phyloP scores from a whole-genome alignment of 2,888 invertebrate species.

The Trileptium ribeirensis region DNA sequence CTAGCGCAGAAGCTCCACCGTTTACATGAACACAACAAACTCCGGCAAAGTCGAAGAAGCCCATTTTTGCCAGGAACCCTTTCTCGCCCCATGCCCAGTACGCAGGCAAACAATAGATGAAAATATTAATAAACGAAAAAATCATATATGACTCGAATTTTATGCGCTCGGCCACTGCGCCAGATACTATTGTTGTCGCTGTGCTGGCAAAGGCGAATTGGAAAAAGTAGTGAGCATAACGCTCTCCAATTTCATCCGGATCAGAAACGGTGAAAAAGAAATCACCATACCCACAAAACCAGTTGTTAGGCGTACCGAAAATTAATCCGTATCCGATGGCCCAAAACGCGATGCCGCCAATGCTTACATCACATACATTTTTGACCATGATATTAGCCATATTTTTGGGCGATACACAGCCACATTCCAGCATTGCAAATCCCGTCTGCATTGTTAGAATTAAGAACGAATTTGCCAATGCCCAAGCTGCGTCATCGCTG shows the following conservation, averaged over 20 bases:
- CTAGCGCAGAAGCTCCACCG: slow-evolving; percentile 69
- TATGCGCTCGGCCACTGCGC: slow-evolving; percentile 76
- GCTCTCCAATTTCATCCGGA: slow-evolving; percentile 60
- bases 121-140: slow-evolving; percentile 65
- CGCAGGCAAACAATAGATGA: slow-evolving; percentile 82
- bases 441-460: slow-evolving; percentile 88
- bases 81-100: slow-evolving; percentile 57
- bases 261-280: slow-evolving; percentile 68
- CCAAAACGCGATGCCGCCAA: slow-evolving; percentile 86
- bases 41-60: slow-evolving; percentile 52
- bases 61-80: slow-evolving; percentile 73
- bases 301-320: slow-evolving; percentile 65
- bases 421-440: slow-evolving; percentile 71
- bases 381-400: slow-evolving; percentile 97
- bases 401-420: slow-evolving; percentile 70
- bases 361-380: slow-evolving; percentile 79
- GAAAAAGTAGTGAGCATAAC: slow-evolving; percentile 79
- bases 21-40: slow-evolving; percentile 70
- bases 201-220: slow-evolving; percentile 78
- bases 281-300: slow-evolving; percentile 75
- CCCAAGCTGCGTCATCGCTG: slow-evolving; percentile 81
- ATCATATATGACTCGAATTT: slow-evolving; percentile 47
- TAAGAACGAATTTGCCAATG: slow-evolving; percentile 76
- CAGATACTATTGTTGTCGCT: slow-evolving; percentile 82
- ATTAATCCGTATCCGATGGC: slow-evolving; percentile 82